Conservation (phyloP, 2,113 vertebrate species). For the Phycodurus eques region DNA sequence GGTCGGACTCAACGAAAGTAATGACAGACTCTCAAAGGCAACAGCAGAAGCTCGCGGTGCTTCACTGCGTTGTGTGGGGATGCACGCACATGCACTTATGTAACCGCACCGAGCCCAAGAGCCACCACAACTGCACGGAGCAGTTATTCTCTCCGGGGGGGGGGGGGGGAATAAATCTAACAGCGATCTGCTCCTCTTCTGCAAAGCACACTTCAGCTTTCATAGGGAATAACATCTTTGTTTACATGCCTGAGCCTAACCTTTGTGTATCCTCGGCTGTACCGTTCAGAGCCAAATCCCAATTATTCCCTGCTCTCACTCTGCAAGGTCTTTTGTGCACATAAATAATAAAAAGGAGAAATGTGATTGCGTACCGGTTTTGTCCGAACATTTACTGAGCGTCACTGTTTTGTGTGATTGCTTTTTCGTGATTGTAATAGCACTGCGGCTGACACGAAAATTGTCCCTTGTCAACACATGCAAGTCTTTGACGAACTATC, state of each 20-base stretch:
- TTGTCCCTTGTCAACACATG: not conserved
- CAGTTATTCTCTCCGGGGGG: not conserved
- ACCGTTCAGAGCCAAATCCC: not conserved
- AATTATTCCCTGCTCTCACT: not conserved
- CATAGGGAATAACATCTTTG: not conserved
- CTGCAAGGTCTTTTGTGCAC: not conserved
- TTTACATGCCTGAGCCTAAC: not conserved
- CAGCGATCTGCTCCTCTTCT: not conserved
- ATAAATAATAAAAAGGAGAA: not conserved
- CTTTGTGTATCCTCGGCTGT: not conserved
- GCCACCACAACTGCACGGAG: constrained; percentile 37
- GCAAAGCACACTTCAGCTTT: constrained; percentile 1
- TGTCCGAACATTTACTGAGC: not conserved
- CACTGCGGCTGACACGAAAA: not conserved
- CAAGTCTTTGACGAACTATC: not conserved
- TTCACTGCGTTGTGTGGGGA: constrained; percentile 58
- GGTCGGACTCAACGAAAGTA: constrained; percentile 54
- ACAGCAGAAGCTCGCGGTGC: constrained; percentile 50
- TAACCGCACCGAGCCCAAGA: constrained; percentile 34
- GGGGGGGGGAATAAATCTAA: not conserved
- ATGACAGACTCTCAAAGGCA: constrained; percentile 65
- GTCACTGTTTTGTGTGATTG: not conserved
- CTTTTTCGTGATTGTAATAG: not conserved
- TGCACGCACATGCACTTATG: constrained; percentile 52
- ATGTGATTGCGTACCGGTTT: not conserved